Evolutionary conservation across 2,797 vertebrate genomes (phyloP).

Genomic region (Acanthopagrus latus): DNA sequence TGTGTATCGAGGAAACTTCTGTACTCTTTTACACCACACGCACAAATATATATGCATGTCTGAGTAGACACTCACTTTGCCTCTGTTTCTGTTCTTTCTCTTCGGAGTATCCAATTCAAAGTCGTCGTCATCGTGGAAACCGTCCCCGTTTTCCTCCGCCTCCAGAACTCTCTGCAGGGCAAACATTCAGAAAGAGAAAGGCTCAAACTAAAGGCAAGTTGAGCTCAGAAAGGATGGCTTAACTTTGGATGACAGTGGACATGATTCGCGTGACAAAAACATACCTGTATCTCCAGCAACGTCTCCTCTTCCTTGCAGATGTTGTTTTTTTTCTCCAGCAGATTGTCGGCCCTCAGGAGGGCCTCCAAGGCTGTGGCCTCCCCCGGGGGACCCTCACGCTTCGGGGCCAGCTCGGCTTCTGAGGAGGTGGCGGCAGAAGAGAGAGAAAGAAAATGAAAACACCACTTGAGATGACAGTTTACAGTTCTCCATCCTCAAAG

Average conservation of each 20-base stretch:
- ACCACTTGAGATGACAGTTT: not conserved
- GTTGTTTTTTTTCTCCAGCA: conserved; percentile 90
- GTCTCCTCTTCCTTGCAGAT: conserved; percentile 94
- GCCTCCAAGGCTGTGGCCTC: conserved; percentile 96
- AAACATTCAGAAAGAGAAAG: not conserved
- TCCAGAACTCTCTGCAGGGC: conserved; percentile 92
- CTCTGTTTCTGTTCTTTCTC: conserved; percentile 95
- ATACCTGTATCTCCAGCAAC: conserved; percentile 95
- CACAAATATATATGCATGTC: not conserved
- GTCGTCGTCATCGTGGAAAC: conserved; percentile 95
- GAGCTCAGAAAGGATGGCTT: not conserved
- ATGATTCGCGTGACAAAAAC: not conserved
- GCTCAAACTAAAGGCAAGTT: not conserved
- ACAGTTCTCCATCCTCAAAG: too few relatives aligned
- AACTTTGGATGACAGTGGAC: not conserved
- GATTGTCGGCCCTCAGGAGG: conserved; percentile 91
- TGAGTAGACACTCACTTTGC: conserved; percentile 88
- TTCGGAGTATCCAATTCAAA: conserved; percentile 96
- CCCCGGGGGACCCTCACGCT: conserved; percentile 90
- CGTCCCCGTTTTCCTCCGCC: conserved; percentile 95
- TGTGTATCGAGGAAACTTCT: not conserved
- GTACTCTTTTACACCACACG: not conserved
- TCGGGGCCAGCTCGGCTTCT: conserved; percentile 96
- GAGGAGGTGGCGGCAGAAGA: conserved; percentile 28
- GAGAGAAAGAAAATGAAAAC: conserved; percentile 5